phyloP scores from a whole-genome alignment of 2,888 invertebrate species.

The Noctuana brunneofusca region DNA sequence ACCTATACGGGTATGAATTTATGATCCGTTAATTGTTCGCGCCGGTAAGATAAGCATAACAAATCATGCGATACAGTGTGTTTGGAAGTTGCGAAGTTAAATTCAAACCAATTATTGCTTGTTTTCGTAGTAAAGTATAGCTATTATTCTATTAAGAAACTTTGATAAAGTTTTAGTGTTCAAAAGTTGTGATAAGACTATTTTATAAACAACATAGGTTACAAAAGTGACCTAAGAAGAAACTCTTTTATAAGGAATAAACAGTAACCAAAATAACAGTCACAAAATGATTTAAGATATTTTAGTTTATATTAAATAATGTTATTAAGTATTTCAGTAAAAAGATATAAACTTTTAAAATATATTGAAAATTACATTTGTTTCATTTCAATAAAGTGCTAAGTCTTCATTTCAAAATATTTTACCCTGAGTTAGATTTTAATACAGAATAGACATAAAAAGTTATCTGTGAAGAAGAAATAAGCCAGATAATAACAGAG shows the following conservation, averaged over 20 bases:
- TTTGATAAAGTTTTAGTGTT: neutral
- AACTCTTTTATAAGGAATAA: neutral
- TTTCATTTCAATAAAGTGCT: neutral
- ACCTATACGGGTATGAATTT: slow-evolving; percentile 59
- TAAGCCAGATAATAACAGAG: neutral
- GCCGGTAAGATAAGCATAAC: slow-evolving; percentile 70
- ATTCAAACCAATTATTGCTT: slow-evolving; percentile 1
- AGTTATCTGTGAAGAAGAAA: neutral
- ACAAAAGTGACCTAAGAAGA: neutral
- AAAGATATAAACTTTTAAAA: neutral
- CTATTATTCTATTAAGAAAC: neutral
- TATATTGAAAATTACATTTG: neutral
- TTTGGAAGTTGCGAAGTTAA: slow-evolving; percentile 17
- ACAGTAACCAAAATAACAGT: neutral
- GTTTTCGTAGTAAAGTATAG: neutral
- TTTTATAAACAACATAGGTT: neutral
- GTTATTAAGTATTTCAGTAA: neutral
- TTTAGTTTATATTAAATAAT: too few relatives aligned
- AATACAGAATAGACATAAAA: too few relatives aligned
- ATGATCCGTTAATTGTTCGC: slow-evolving; percentile 73
- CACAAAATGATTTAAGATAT: neutral
- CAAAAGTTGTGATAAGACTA: neutral
- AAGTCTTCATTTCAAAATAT: too few relatives aligned
- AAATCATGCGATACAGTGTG: slow-evolving; percentile 45
- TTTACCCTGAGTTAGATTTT: too few relatives aligned